phyloP scores from a whole-genome alignment of 2,888 invertebrate species.

The Rotaria magnacalcarata region DNA sequence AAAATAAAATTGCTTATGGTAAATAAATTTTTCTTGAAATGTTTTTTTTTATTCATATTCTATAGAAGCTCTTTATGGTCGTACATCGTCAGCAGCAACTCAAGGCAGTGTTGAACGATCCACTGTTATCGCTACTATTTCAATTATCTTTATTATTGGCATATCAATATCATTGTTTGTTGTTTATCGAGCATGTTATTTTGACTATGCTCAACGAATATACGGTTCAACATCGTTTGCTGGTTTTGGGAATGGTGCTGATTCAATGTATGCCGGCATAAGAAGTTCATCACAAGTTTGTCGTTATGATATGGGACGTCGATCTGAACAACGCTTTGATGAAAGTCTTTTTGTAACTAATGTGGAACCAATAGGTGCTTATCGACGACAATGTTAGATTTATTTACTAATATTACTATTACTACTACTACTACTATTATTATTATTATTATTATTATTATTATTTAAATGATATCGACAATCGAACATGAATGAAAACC shows the following conservation, averaged over 20 bases:
- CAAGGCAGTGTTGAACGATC: constrained; percentile 13
- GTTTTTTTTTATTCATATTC: not conserved
- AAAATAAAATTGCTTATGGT: not conserved
- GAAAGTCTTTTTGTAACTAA: constrained; percentile 19
- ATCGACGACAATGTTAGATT: constrained; percentile 6
- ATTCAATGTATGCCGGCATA: not conserved
- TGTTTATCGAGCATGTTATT: constrained; percentile 24
- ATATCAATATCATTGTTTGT: constrained; percentile 22
- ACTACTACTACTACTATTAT: not conserved
- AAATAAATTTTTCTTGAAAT: not conserved
- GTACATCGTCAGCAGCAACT: not conserved
- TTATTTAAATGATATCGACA: not conserved
- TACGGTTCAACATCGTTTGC: not conserved
- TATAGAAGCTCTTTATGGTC: constrained; percentile 1
- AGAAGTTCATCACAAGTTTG: not conserved
- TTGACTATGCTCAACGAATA: not conserved
- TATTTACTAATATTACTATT: not conserved
- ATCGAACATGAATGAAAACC: not conserved
- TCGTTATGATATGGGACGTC: constrained; percentile 33
- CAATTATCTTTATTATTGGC: constrained; percentile 32
- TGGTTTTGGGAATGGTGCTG: not conserved
- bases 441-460: no score
- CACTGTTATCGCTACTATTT: not conserved
- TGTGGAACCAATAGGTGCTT: constrained; percentile 33
- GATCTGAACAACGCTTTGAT: constrained; percentile 25